Conservation (phyloP, 2,888 invertebrate genomes). For the Barypeithes pellucidus region DNA sequence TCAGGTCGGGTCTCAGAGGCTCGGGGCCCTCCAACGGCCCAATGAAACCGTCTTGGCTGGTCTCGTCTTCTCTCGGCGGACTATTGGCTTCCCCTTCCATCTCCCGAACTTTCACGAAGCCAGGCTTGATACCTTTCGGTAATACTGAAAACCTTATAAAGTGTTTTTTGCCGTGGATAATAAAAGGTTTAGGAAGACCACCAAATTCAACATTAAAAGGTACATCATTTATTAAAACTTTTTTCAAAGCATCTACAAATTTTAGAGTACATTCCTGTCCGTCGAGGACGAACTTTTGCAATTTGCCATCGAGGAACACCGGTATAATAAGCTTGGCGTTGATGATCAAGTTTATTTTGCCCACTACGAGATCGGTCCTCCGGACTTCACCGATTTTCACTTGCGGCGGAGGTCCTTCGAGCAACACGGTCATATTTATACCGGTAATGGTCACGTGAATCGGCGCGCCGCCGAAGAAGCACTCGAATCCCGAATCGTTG, state of each 20-base stretch:
- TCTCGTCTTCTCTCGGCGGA: conserved; percentile 61
- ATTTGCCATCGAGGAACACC: conserved; percentile 87
- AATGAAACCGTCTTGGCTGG: conserved; percentile 56
- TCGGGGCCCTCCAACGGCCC: conserved; percentile 58
- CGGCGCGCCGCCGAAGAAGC: conserved; percentile 92
- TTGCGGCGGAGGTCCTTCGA: conserved; percentile 94
- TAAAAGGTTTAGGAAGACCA: conserved; percentile 86
- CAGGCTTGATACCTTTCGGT: conserved; percentile 82
- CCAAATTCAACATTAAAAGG: conserved; percentile 88
- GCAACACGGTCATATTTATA: conserved; percentile 82
- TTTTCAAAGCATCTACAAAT: conserved; percentile 85
- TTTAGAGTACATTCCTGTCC: conserved; percentile 83
- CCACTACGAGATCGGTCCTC: conserved; percentile 87
- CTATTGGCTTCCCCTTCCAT: conserved; percentile 77
- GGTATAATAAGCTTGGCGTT: conserved; percentile 86
- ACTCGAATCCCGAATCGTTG: conserved; percentile 91
- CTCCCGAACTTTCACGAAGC: conserved; percentile 79
- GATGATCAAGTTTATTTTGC: conserved; percentile 88
- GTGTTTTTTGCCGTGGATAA: conserved; percentile 82
- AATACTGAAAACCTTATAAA: conserved; percentile 87
- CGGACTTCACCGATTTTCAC: conserved; percentile 89
- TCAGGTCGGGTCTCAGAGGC: conserved; percentile 63
- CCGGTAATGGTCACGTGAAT: conserved; percentile 83
- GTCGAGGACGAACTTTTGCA: conserved; percentile 85
- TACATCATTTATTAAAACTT: conserved; percentile 85